Evolutionary conservation across 1,140 invertebrate species (phyloP).

Genomic region (Drosophila sp.): DNA sequence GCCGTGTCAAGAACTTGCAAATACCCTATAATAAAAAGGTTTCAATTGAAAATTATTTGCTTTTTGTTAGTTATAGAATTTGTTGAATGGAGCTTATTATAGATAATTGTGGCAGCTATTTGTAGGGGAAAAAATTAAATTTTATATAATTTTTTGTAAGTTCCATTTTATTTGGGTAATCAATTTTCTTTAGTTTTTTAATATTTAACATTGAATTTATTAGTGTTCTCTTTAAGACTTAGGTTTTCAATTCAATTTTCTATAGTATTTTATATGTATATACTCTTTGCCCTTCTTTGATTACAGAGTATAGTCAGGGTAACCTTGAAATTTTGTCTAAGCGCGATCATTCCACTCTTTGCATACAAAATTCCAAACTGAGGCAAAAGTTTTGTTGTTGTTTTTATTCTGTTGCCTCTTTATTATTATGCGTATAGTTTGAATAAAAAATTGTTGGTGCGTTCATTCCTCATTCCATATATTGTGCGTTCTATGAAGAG

Average conservation of each 20-base stretch:
- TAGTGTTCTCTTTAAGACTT: not conserved
- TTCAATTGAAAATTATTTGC: too few relatives aligned
- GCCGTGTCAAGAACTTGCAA: not conserved
- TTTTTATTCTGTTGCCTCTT: not conserved
- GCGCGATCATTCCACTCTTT: slow-evolving; percentile 82
- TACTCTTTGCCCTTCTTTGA: not conserved
- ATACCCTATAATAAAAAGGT: not conserved
- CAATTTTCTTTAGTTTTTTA: too few relatives aligned
- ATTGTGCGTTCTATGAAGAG: slow-evolving; percentile 58
- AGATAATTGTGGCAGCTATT: too few relatives aligned
- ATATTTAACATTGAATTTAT: too few relatives aligned
- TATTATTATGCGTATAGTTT: slow-evolving; percentile 48
- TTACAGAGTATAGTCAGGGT: slow-evolving; percentile 10
- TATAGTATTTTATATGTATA: not conserved
- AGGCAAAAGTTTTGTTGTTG: slow-evolving; percentile 15
- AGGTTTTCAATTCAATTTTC: not conserved
- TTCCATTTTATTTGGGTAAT: too few relatives aligned
- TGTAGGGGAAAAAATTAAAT: too few relatives aligned
- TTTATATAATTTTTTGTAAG: too few relatives aligned
- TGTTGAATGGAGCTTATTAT: too few relatives aligned
- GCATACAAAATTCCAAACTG: slow-evolving; percentile 63
- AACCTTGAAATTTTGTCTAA: slow-evolving; percentile 78
- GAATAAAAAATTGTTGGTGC: slow-evolving; percentile 64
- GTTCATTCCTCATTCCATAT: slow-evolving; percentile 20
- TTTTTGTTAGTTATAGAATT: too few relatives aligned